These are phyloP conservation scores for Colostygia pectinataria DNA, from an alignment of 2,888 invertebrate genomes.

Conservation along the genomic window DNA sequence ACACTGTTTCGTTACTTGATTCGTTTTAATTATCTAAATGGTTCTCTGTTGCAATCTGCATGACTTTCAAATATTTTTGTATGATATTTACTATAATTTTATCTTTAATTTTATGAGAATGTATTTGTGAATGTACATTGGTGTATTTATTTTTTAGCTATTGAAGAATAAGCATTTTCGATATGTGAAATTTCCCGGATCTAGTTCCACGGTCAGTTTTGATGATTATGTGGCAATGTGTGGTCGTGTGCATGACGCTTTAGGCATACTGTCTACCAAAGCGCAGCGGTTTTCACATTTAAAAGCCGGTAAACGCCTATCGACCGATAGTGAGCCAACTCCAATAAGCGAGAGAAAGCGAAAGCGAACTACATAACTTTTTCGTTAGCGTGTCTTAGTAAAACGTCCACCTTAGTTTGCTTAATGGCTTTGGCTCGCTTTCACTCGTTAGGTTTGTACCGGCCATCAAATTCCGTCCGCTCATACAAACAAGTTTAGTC, in stretches of 20 bases:
- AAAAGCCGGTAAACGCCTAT: too few species aligned
- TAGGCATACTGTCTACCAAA: slow-evolving; percentile 15
- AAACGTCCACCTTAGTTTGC: too few species aligned
- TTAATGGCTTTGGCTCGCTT: too few species aligned
- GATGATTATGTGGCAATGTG: slow-evolving; percentile 68
- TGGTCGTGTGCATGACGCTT: slow-evolving; percentile 74
- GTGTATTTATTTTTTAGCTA: slow-evolving; percentile 81
- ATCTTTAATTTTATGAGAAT: slow-evolving; percentile 26
- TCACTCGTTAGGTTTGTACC: too few species aligned
- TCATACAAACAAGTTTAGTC: too few species aligned
- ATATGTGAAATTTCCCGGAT: slow-evolving; percentile 82
- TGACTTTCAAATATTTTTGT: slow-evolving; percentile 31
- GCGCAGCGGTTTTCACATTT: slow-evolving; percentile 13
- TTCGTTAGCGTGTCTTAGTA: too few species aligned
- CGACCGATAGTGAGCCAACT: too few species aligned
- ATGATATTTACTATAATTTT: slow-evolving; percentile 36
- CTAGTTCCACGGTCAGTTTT: slow-evolving; percentile 79
- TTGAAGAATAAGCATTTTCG: slow-evolving; percentile 83
- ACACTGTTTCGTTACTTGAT: not conserved
- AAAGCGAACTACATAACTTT: too few species aligned
- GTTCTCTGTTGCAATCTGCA: slow-evolving; percentile 8
- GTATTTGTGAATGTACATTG: slow-evolving; percentile 76
- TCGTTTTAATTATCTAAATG: too few species aligned
- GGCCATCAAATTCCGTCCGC: too few species aligned
- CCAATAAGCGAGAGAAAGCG: too few species aligned